Percentiles rank a stretch among this genome's conserved stretches.
These are phyloP conservation scores for Dasypus novemcinctus DNA, from an alignment of 2,113 vertebrate genomes.

Conservation along the genomic window DNA sequence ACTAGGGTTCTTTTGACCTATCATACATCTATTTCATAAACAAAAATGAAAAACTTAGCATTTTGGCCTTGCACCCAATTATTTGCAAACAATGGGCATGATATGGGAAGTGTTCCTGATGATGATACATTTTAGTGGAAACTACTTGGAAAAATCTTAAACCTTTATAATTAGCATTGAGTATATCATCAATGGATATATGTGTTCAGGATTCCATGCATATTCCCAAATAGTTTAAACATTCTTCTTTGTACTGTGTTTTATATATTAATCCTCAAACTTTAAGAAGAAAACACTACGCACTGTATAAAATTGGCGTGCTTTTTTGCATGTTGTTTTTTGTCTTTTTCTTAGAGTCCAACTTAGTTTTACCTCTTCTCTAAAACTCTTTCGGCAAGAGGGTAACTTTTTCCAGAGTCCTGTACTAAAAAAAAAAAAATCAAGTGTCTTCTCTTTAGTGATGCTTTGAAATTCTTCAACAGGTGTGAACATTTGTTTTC, in stretches of 20 bases:
- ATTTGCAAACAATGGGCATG: background rate
- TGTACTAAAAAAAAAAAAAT: background rate
- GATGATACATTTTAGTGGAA: background rate
- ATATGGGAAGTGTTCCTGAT: background rate
- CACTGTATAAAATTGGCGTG: background rate
- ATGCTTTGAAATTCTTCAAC: background rate
- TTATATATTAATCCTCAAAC: too few relatives aligned
- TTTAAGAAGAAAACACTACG: background rate
- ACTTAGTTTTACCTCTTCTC: background rate
- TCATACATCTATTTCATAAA: background rate
- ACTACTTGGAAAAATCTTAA: background rate
- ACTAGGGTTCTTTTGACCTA: background rate
- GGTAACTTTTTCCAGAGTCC: background rate
- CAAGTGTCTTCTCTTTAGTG: too few relatives aligned
- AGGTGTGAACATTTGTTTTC: background rate
- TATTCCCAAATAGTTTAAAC: background rate
- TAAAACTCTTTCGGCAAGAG: background rate
- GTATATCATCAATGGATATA: background rate
- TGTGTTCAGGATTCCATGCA: too few relatives aligned
- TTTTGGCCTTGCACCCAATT: background rate
- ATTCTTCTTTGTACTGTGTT: background rate
- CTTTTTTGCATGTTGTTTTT: too few relatives aligned
- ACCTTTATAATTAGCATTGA: background rate
- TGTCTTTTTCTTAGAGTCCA: background rate
- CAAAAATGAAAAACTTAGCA: background rate